phyloP scores from a whole-genome alignment of 2,113 vertebrate species.

The Phyllostomus discolor region DNA sequence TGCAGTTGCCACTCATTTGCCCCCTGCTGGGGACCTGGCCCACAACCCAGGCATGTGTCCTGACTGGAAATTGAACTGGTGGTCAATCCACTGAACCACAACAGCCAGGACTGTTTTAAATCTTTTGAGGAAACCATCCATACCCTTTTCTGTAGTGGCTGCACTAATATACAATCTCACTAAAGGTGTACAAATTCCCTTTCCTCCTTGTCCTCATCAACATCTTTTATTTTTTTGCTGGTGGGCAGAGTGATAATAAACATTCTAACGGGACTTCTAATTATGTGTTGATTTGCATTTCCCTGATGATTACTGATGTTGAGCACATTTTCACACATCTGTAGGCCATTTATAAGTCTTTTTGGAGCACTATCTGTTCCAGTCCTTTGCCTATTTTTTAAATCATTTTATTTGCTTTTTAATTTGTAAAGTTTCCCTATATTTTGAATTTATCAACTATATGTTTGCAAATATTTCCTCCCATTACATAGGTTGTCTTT shows the following conservation, averaged over 20 bases:
- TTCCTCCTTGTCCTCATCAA: neutral
- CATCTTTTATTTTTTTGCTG: no score
- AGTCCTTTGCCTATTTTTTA: neutral
- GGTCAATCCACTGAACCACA: no score
- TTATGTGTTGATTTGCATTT: neutral
- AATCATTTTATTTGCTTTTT: neutral
- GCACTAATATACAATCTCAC: no score
- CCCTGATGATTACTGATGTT: neutral
- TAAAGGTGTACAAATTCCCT: neutral
- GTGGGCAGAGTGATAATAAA: no score
- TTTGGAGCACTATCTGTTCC: no score
- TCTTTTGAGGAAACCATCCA: no score
- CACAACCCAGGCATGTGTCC: no score
- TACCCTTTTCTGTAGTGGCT: no score
- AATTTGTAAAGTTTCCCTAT: neutral
- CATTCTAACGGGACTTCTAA: neutral
- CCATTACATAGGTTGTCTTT: neutral
- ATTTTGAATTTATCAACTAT: neutral
- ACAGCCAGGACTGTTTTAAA: neutral
- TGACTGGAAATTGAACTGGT: no score
- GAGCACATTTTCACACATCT: neutral
- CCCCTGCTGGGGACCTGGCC: no score
- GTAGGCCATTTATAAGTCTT: no score
- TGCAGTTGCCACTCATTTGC: no score
- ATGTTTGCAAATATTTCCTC: neutral